A percentile compares a stretch with the other conserved stretches of the same genome.
Conservation (phyloP, 2,113 vertebrate genomes). For the Ictidomys tridecemlineatus region DNA sequence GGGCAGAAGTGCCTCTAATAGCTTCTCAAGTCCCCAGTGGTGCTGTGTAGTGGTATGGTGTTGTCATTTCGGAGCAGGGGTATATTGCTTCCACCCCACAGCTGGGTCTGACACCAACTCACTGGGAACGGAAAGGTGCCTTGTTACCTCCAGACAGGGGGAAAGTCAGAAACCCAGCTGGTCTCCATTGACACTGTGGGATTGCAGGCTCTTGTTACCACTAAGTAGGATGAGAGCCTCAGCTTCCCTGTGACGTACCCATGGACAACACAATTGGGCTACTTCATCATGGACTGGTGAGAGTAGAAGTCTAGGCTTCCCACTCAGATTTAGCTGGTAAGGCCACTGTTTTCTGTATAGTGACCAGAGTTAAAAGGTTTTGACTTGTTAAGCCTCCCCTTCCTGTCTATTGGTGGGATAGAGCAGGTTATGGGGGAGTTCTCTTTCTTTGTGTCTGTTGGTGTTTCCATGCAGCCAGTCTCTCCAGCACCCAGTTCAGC, state of each 20-base stretch:
- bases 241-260: too few relatives aligned
- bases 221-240: too few relatives aligned
- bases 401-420: not conserved
- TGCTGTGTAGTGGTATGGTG: not conserved
- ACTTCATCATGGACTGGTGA: not conserved
- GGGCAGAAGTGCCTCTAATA: not conserved
- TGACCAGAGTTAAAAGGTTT: not conserved
- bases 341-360: not conserved
- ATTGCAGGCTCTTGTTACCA: not conserved
- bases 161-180: not conserved
- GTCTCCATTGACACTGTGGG: not conserved
- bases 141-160: accelerated
- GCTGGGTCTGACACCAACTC: not conserved
- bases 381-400: not conserved
- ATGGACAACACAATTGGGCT: too few relatives aligned
- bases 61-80: too few relatives aligned
- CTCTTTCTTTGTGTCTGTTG: not conserved
- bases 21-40: not conserved
- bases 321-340: not conserved
- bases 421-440: too few relatives aligned
- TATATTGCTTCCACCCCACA: too few relatives aligned
- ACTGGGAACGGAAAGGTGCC: not conserved
- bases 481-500: too few relatives aligned
- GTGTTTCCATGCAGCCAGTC: not conserved
- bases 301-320: not conserved